Evolutionary conservation across 2,888 invertebrate species (phyloP), one percentile per base, ranked within the genome.

Genomic region (Lochmaea crataegi): DNA sequence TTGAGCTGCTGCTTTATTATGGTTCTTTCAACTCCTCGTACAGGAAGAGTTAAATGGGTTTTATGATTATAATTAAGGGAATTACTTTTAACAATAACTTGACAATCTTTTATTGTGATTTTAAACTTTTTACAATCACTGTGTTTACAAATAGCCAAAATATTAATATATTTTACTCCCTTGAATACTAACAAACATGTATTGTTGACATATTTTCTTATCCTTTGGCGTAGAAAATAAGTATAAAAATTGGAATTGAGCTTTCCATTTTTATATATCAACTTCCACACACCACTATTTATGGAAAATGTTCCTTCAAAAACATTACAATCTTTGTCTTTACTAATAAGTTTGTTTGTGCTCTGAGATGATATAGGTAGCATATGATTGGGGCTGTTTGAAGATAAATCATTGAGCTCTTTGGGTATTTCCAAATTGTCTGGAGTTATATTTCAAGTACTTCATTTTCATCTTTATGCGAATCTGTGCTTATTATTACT

Each of bases 401-500:
- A 42, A 42, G 42, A 42, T 42, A 42, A 42, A 42, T 42, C 42
- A 42, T 10, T 42, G 2, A 42, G 42, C 42, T 48, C 48, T 48
- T 48, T 48, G 14, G 48, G 48, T 48, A 48, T 48, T 48, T 48
- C 48, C 48, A 48, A 48, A 14, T 48, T 48, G 48, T 12, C 48
- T 48, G n/a, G 48, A 2, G 48, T 48, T 14, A 48, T 48, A 48
- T 48, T 48, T 48, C 48, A 3, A 48, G 48, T 48, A 48, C n/a
- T 48, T 48, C 4, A 48, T 48, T 48, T 48, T n/a, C 48, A 48
- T 48, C n/a, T 48, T 48, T 48, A n/a, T 48, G 48, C n/a, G 48
- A 48, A 48, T 48, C n/a, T 48, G 48, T 48, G 48, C 48, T 48
- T n/a, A 48, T n/a, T 48, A n/a, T 48, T 48, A 48, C 48, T 48